Evolutionary conservation across 2,113 vertebrate genomes (phyloP), one percentile per base, ranked within the genome.

Genomic region (Anolis carolinensis): DNA sequence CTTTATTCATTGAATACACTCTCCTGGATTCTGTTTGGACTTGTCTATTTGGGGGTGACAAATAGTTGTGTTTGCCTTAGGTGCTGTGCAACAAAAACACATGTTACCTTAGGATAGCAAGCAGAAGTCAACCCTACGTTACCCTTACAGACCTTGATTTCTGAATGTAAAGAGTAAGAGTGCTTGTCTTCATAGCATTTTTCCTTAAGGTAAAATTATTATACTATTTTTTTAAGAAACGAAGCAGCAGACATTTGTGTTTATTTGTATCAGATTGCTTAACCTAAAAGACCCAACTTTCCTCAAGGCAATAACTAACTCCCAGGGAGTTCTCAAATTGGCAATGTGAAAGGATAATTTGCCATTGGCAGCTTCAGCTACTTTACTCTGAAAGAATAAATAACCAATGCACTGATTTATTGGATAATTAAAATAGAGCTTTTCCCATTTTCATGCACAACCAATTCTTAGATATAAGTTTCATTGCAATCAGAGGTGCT

Each of bases 241-340:
- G 2, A 44, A 30, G 36, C 16, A 55, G 30, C 30, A 55, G 44
- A 72, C 5, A 3, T 20, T 10, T 52, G 85, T 93, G 44, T 84
- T 91, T 90, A 16, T 72, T 81, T 83, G 62, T 55, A 83, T 65
- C 16, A 79, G 16, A 74, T 50, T 90, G 82, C 36, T 50, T 79
- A 88, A 78, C 70, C 87, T 83, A 86, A 75, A 55, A 79, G 27
- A 79, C 82, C 32, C 50, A 76, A 82, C 87, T 83, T 48, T 86
- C 77, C 44, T 72, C 76, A 84, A 62, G 32, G 72, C 82, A 90
- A 62, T 27, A 30, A 16, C 8, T 52, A 21, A 82, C 88, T 89
- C 50, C 86, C 81, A 83, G 16, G 55, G 39, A 0, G 0, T 84
- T 68, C 87, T 89, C 88, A 85, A 79, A 76, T 7, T 85, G 68